A percentile compares a stretch with the other conserved stretches of the same genome.
Evolutionary conservation across 2,888 invertebrate genomes (phyloP).

Genomic region (Saturnia japonica): DNA sequence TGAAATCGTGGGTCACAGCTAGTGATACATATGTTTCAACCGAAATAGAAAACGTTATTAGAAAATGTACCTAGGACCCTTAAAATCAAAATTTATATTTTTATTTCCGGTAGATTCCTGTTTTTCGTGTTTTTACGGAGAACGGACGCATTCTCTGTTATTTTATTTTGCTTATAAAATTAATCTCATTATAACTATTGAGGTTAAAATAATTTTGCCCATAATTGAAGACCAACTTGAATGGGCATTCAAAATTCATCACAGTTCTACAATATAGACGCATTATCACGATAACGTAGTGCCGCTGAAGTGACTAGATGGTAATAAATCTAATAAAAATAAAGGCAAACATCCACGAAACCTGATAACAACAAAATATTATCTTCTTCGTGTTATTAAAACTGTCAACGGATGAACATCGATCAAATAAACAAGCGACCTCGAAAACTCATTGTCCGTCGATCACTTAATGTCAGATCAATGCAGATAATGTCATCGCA

Average conservation of each 20-base stretch:
- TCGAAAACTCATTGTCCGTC: background rate
- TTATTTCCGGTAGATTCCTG: background rate
- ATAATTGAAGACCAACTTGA: too few species aligned
- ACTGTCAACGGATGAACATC: background rate
- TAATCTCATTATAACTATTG: too few species aligned
- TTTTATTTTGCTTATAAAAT: background rate
- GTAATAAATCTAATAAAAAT: background rate
- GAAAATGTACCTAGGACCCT: background rate
- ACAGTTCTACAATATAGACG: too few species aligned
- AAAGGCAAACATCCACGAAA: background rate
- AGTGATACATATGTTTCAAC: background rate
- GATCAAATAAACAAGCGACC: background rate
- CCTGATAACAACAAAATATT: background rate
- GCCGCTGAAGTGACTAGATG: background rate
- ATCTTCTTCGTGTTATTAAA: background rate
- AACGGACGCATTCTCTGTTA: background rate
- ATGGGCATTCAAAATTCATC: too few species aligned
- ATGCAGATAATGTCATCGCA: conserved; percentile 50
- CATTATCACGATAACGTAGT: too few species aligned
- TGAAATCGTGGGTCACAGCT: too few species aligned
- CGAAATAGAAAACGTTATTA: background rate
- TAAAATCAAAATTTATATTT: background rate
- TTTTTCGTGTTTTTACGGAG: background rate
- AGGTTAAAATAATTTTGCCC: too few species aligned
- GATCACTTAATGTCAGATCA: conserved; percentile 11